Evolutionary conservation across 2,113 vertebrate species (phyloP).

Genomic region (Chelonoidis abingdonii): DNA sequence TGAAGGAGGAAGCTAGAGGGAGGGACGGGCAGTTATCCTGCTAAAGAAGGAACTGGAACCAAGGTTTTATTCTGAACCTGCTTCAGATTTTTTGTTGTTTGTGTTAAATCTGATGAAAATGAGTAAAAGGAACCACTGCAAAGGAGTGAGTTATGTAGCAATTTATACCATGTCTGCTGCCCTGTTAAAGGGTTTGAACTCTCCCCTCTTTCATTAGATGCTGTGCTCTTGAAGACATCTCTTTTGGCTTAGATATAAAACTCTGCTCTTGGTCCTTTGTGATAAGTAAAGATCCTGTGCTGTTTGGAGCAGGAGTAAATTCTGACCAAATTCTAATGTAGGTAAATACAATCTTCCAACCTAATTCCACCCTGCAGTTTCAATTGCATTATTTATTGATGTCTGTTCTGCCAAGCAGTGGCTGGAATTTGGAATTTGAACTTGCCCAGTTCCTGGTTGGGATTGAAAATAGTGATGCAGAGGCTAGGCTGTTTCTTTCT

Average conservation of each 20-base stretch:
- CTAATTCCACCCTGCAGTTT: neutral
- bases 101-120: neutral
- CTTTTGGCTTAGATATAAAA: neutral
- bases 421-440: rapidly evolving
- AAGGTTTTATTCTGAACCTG: neutral
- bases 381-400: neutral
- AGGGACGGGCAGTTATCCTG: neutral
- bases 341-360: neutral
- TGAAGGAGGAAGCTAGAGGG: neutral
- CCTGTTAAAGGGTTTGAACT: neutral
- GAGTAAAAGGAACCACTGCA: neutral
- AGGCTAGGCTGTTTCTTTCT: neutral
- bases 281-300: rapidly evolving
- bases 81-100: neutral
- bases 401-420: neutral
- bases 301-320: neutral
- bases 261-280: rapidly evolving
- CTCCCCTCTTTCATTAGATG: neutral
- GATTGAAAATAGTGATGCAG: neutral
- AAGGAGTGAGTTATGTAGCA: neutral
- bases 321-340: rapidly evolving
- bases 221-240: neutral
- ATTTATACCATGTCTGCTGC: neutral
- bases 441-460: neutral
- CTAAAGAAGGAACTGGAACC: neutral